Conservation (phyloP, 2,113 vertebrate genomes). For the Camarhynchus parvulus region DNA sequence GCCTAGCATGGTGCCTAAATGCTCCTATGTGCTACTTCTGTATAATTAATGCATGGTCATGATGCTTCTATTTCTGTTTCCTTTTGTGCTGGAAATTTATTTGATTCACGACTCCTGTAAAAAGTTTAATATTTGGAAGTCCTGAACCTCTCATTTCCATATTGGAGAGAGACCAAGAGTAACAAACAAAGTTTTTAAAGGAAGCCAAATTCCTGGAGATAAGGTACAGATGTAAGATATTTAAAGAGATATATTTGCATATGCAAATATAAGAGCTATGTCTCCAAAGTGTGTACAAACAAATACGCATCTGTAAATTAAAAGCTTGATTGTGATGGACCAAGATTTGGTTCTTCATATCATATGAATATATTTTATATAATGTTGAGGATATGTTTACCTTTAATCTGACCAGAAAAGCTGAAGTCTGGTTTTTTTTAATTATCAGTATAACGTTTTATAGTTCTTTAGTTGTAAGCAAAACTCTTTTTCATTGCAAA, state of each 20-base stretch:
- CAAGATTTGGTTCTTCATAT: not conserved
- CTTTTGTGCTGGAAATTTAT: not conserved
- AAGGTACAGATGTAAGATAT: not conserved
- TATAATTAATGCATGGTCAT: not conserved
- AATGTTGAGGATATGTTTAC: constrained; percentile 50
- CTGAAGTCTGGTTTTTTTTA: constrained; percentile 60
- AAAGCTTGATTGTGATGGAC: not conserved
- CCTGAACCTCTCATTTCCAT: not conserved
- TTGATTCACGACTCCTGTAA: not conserved
- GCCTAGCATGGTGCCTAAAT: not conserved
- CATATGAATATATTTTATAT: not conserved
- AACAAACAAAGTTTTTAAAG: not conserved
- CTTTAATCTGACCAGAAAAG: constrained; percentile 41
- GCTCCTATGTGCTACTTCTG: not conserved
- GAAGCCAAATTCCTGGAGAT: not conserved
- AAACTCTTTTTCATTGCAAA: constrained; percentile 59
- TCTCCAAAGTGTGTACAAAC: not conserved
- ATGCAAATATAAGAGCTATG: rapidly evolving
- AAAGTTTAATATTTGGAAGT: not conserved
- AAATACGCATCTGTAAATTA: not conserved
- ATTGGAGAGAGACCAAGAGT: not conserved
- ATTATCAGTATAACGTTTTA: constrained; percentile 61
- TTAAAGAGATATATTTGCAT: not conserved
- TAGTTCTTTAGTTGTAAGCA: constrained; percentile 65
- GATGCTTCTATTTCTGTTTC: not conserved